Conservation (phyloP, 2,888 invertebrate genomes). For the Tuta absoluta region DNA sequence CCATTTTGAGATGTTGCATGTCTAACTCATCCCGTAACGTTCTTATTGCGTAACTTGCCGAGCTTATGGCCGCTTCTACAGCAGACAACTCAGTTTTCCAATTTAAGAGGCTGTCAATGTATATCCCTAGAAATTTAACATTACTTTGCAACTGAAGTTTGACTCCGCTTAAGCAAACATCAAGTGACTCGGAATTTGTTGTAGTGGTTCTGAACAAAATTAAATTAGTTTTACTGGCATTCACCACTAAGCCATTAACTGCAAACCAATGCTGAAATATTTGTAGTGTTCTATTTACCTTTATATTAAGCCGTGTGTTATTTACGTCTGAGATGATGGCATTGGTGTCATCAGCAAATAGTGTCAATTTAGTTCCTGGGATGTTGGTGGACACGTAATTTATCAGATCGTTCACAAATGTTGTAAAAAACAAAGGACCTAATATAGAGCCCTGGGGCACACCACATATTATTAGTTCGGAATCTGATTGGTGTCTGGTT, state of each 20-base stretch:
- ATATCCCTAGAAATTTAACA: too few relatives aligned
- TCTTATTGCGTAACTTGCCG: neutral
- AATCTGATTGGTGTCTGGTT: too few relatives aligned
- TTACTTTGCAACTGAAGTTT: neutral
- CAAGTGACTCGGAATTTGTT: neutral
- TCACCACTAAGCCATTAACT: neutral
- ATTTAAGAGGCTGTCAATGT: too few relatives aligned
- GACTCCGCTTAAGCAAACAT: neutral
- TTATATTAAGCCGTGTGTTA: neutral
- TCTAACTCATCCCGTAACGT: neutral
- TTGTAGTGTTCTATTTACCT: neutral
- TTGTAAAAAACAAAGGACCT: too few relatives aligned
- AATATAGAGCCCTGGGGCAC: too few relatives aligned
- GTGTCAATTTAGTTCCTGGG: neutral
- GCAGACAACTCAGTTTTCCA: too few relatives aligned
- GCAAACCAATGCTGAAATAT: neutral
- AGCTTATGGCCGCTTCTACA: too few relatives aligned
- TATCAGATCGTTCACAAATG: too few relatives aligned
- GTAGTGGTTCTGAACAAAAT: neutral
- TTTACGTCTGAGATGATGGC: conserved; percentile 10
- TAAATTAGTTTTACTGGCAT: conserved; percentile 1
- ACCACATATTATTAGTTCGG: too few relatives aligned
- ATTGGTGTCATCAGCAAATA: conserved; percentile 25
- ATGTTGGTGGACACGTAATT: neutral
- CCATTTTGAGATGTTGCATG: too few relatives aligned